Percentiles rank a stretch among this genome's conserved stretches.
These are phyloP conservation scores for Brachionus manjavacas DNA, from an alignment of 1,140 invertebrate species.

Conservation along the genomic window DNA sequence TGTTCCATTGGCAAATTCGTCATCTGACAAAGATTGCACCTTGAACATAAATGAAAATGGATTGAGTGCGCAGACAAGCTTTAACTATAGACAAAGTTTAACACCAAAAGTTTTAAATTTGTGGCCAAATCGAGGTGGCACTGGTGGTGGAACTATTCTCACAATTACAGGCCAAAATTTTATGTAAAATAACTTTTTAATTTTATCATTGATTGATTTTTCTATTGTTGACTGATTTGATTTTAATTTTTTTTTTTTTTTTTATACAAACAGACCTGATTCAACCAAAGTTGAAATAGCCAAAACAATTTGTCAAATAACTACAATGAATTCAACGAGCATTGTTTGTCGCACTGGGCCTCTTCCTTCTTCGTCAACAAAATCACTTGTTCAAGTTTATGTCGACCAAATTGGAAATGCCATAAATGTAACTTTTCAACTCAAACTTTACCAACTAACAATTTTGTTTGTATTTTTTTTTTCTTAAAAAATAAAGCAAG, in stretches of 20 bases:
- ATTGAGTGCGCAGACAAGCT: not conserved
- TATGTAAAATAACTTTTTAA: not conserved
- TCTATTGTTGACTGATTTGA: too few species aligned
- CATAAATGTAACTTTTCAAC: not conserved
- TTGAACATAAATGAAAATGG: not conserved
- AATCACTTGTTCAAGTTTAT: not conserved
- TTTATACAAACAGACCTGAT: not conserved
- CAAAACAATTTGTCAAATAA: not conserved
- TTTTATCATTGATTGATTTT: too few species aligned
- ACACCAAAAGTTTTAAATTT: conserved; percentile 39
- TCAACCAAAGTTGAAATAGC: conserved; percentile 27
- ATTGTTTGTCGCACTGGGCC: conserved; percentile 27
- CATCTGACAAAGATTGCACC: not conserved
- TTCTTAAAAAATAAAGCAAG: not conserved
- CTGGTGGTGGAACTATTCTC: conserved; percentile 46
- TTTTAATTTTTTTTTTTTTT: too few species aligned
- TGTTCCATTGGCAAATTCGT: conserved; percentile 17
- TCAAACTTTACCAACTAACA: not conserved
- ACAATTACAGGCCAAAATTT: conserved; percentile 47
- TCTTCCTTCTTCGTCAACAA: not conserved
- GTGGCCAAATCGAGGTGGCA: conserved; percentile 45
- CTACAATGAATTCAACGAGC: not conserved
- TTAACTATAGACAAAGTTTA: not conserved
- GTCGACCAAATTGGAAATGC: not conserved
- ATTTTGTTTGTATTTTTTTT: conserved; percentile 18